Base-by-base conservation (phyloP, 2,888 invertebrate species). In the Labia minor region DNA sequence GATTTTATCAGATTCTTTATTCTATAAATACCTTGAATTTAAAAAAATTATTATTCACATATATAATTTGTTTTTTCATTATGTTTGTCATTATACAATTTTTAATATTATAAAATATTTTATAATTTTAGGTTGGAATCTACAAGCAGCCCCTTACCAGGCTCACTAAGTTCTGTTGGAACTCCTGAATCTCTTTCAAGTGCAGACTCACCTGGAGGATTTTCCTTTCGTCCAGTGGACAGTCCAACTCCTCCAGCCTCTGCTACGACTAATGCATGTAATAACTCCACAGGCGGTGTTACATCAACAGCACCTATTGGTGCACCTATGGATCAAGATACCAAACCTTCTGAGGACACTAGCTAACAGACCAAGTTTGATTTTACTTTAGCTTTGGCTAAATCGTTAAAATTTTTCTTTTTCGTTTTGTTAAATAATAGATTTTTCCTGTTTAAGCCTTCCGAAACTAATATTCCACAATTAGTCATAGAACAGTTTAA, bases 111-210 rank as follows among this genome's bases (percentile, higher is more conserved):
- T n/a, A n/a, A n/a, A n/a, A n/a, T n/a, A n/a, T n/a, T n/a, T 26
- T 26, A 26, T 26, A 6, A 6, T 49, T 49, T n/a, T 61, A 69
- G 69, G 49, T 21, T 67, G 21, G 69, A 69, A 64, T 66, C 69
- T 4, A 75, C 76, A 2, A 77, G 80, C 61, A 80, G 79, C 73
- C 80, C 81, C 10, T 74, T 81, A 66, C 80, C 81, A 67, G 82
- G 82, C 64, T 82, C 82, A 1, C 75, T 82, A 64, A 82, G 82
- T 73, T 83, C 83, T 1, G 81, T 81, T 1, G 84, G 84, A 37
- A 85, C 84, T 1, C 84, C 84, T 1, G 84, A 84, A 74, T 84
- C 83, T 19, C 74, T 84, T 62, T 84, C 83, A 19, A 84, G 84
- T 72, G 82, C 81, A 1, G 84, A 83, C 74, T 84, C 84, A 1